Percentiles rank a stretch among this genome's conserved stretches.
These are phyloP conservation scores for Acrocephalus kingi DNA, from an alignment of 2,113 vertebrate species.

Conservation along the genomic window DNA sequence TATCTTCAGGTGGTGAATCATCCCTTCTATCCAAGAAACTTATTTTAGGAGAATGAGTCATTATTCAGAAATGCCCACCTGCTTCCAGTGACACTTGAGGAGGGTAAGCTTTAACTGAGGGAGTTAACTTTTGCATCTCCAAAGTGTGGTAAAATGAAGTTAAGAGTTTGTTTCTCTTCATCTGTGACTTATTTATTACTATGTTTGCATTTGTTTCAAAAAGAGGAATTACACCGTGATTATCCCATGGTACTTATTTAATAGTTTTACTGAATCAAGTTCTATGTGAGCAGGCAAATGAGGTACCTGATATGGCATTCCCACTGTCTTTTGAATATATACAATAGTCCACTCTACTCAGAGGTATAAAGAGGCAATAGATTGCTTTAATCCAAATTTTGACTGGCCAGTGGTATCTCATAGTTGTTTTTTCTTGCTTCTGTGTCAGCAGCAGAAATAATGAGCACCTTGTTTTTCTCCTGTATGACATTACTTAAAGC, in stretches of 20 bases:
- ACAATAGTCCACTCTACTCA: background rate
- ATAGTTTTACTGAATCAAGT: background rate
- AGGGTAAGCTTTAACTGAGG: background rate
- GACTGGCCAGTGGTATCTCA: background rate
- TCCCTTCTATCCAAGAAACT: slow-evolving; percentile 22
- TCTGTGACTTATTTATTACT: background rate
- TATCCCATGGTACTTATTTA: background rate
- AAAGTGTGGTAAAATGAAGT: background rate
- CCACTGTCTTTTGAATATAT: background rate
- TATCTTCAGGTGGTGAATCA: slow-evolving; percentile 23
- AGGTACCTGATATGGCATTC: background rate
- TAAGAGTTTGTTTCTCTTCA: background rate
- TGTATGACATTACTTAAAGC: background rate
- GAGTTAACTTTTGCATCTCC: background rate
- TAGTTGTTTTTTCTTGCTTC: background rate
- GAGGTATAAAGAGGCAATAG: background rate
- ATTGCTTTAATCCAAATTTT: background rate
- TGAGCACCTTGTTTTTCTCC: background rate
- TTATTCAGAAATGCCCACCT: background rate
- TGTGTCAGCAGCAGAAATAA: background rate
- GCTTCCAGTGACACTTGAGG: background rate
- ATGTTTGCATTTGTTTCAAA: background rate
- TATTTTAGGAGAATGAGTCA: background rate
- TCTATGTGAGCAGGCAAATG: background rate
- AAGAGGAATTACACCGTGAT: background rate